phyloP scores from a whole-genome alignment of 2,888 invertebrate genomes.

The Pherbina coryleti region DNA sequence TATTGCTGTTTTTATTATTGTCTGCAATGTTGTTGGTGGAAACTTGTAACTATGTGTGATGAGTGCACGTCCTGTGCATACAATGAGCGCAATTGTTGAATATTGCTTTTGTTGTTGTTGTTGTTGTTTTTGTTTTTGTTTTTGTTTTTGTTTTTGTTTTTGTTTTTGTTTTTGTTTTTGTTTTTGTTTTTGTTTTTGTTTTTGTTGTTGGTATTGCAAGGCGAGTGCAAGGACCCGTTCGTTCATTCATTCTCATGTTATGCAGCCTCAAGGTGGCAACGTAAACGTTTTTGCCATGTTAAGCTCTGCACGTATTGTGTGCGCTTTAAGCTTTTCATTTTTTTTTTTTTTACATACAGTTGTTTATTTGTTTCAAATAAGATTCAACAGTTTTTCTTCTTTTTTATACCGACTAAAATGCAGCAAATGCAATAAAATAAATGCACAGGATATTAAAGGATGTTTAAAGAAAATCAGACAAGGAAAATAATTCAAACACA shows the following conservation, averaged over 20 bases:
- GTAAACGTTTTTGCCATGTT: not conserved
- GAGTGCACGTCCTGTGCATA: constrained; percentile 29
- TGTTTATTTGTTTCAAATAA: not conserved
- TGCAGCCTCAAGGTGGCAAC: not conserved
- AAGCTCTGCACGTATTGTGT: not conserved
- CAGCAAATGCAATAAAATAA: constrained; percentile 6
- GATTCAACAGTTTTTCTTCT: not conserved
- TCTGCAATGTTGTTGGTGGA: not conserved
- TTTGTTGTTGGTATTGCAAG: constrained; percentile 10
- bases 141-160: too few relatives aligned
- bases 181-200: constrained; percentile 29
- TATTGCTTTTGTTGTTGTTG: constrained; percentile 30
- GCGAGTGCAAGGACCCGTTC: constrained; percentile 12
- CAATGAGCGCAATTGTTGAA: constrained; percentile 28
- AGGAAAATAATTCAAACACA: not conserved
- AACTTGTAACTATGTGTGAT: constrained; percentile 23
- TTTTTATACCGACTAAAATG: not conserved
- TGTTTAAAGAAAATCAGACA: not conserved
- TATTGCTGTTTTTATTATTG: not conserved
- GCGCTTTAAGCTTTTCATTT: not conserved
- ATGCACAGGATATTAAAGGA: not conserved
- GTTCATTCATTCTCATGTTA: not conserved
- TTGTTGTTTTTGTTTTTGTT: constrained; percentile 17
- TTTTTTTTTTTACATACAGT: not conserved
- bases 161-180: constrained; percentile 29